Percentiles rank a stretch among this genome's conserved stretches.
Evolutionary conservation across 2,113 vertebrate species (phyloP).

Genomic region (Pardalotus punctatus): DNA sequence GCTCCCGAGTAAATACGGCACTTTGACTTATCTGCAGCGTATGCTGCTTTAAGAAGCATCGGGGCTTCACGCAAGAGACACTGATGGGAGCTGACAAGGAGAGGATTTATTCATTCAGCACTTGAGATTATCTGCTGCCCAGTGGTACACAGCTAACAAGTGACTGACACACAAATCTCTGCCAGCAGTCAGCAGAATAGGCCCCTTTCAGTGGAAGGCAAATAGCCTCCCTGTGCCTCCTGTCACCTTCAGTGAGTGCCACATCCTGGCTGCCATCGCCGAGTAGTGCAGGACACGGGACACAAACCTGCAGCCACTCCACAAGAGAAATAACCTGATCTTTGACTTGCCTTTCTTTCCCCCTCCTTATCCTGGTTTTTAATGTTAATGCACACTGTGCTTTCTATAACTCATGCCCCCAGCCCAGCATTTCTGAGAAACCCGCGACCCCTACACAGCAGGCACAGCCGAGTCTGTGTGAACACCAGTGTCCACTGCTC

Average conservation of each 20-base stretch:
- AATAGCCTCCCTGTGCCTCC: background rate
- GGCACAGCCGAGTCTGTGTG: background rate
- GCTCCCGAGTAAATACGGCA: background rate
- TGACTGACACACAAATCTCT: slow-evolving; percentile 5
- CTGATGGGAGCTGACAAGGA: slow-evolving; percentile 66
- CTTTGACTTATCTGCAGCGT: background rate
- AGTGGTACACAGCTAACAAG: slow-evolving; percentile 9
- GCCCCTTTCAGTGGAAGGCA: background rate
- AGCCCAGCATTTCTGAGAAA: background rate
- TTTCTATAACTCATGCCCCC: background rate
- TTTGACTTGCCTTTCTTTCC: background rate
- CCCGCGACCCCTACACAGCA: accelerated
- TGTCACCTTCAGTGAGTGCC: background rate
- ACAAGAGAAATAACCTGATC: background rate
- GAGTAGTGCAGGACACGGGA: background rate
- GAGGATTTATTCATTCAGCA: slow-evolving; percentile 55
- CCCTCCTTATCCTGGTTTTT: background rate
- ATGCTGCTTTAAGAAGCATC: slow-evolving; percentile 48
- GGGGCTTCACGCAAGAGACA: background rate
- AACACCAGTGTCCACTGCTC: background rate
- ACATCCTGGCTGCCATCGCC: background rate
- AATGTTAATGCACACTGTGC: background rate
- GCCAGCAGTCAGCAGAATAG: slow-evolving; percentile 31
- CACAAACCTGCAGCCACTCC: background rate
- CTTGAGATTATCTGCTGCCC: slow-evolving; percentile 29